These are phyloP conservation scores for Heliconius nattereri DNA, from an alignment of 1,140 invertebrate species.

Conservation along the genomic window DNA sequence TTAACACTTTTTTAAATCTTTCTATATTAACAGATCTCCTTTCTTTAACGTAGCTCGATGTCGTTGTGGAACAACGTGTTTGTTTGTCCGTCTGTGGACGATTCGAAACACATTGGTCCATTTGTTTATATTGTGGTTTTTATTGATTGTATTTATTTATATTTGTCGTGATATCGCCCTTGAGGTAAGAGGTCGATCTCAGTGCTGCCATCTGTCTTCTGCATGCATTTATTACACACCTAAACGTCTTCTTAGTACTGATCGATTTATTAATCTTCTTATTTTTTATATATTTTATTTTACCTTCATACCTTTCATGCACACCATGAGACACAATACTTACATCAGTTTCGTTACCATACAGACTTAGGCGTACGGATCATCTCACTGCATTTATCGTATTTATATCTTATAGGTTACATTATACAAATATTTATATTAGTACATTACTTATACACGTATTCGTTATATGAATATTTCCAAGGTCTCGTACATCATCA, in stretches of 20 bases:
- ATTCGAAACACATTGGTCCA: slow-evolving; percentile 68
- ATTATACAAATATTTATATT: slow-evolving; percentile 48
- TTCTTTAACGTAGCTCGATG: slow-evolving; percentile 73
- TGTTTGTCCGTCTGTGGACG: not conserved
- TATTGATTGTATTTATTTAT: slow-evolving; percentile 51
- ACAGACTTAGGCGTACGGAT: slow-evolving; percentile 41
- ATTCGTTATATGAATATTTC: slow-evolving; percentile 44
- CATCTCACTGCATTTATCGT: slow-evolving; percentile 50
- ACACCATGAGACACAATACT: slow-evolving; percentile 65
- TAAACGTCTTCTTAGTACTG: slow-evolving; percentile 51
- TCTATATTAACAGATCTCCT: slow-evolving; percentile 64
- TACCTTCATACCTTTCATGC: slow-evolving; percentile 70
- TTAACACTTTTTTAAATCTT: slow-evolving; percentile 51
- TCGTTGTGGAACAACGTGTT: slow-evolving; percentile 63
- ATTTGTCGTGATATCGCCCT: slow-evolving; percentile 50
- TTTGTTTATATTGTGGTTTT: slow-evolving; percentile 52
- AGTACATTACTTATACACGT: slow-evolving; percentile 45
- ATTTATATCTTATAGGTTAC: slow-evolving; percentile 48
- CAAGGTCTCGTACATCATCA: slow-evolving; percentile 66
- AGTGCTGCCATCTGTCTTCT: slow-evolving; percentile 65
- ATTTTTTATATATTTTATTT: slow-evolving; percentile 60
- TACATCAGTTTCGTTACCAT: slow-evolving; percentile 43
- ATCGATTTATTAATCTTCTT: slow-evolving; percentile 56
- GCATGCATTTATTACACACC: slow-evolving; percentile 63
- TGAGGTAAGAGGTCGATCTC: slow-evolving; percentile 74